Conservation (phyloP, 2,113 vertebrate species). For the Nycticryphes semicollaris region DNA sequence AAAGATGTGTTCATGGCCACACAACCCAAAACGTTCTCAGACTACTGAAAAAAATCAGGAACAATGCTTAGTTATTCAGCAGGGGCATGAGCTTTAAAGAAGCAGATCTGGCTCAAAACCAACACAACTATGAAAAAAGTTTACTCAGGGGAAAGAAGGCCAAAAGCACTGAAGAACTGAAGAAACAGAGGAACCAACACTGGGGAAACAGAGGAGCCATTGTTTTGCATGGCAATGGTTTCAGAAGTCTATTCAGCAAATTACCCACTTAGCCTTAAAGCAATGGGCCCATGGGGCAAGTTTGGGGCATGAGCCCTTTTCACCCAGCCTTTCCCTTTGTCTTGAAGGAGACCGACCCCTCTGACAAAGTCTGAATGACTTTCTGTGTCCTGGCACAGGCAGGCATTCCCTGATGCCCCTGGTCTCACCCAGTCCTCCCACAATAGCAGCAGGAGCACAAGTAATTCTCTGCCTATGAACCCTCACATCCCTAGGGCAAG, state of each 20-base stretch:
- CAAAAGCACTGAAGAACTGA: slow-evolving; percentile 15
- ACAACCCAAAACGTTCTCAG: slow-evolving; percentile 22
- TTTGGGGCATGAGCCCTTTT: not conserved
- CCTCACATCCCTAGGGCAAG: not conserved
- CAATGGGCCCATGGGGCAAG: not conserved
- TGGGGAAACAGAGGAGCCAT: slow-evolving; percentile 52
- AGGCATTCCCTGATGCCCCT: not conserved
- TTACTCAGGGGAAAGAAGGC: slow-evolving; percentile 49
- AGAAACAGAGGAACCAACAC: slow-evolving; percentile 35
- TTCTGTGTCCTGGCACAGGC: not conserved
- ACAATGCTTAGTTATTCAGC: slow-evolving; percentile 4
- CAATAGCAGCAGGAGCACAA: not conserved
- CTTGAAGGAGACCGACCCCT: not conserved
- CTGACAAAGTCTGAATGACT: not conserved
- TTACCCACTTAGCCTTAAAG: not conserved
- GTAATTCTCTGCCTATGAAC: not conserved
- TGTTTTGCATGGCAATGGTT: slow-evolving; percentile 39
- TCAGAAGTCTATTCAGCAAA: slow-evolving; percentile 44
- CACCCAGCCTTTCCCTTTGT: slow-evolving; percentile 1
- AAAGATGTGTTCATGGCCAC: not conserved
- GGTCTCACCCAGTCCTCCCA: not conserved
- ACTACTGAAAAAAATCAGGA: not conserved
- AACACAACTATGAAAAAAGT: slow-evolving; percentile 47
- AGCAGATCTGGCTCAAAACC: slow-evolving; percentile 47
- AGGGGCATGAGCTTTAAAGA: not conserved